These are phyloP conservation scores for Sitophilus oryzae DNA, from an alignment of 1,140 invertebrate genomes.

Conservation along the genomic window DNA sequence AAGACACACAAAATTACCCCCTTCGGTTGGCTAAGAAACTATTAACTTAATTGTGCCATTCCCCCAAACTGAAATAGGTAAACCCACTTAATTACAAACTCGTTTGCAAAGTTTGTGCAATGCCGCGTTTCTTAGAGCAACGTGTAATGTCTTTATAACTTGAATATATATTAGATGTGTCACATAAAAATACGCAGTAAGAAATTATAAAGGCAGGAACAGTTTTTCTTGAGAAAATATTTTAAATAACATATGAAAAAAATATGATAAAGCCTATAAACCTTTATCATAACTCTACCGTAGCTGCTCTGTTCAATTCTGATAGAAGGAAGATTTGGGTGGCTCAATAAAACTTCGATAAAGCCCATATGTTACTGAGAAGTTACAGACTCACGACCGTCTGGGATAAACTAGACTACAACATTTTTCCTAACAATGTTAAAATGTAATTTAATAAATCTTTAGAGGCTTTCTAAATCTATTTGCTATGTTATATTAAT, in stretches of 20 bases:
- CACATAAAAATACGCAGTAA: no score
- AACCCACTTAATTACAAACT: background rate
- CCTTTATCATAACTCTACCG: no score
- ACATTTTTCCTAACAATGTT: background rate
- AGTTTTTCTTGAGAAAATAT: no score
- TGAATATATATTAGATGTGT: no score
- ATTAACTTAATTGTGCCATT: background rate
- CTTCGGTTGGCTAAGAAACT: background rate
- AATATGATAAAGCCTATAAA: no score
- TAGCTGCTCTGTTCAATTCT: no score
- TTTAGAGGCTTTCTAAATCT: no score
- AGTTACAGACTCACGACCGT: background rate
- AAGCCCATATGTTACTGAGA: constrained; percentile 4
- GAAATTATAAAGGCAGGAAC: no score
- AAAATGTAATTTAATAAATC: constrained; percentile 1
- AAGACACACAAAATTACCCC: background rate
- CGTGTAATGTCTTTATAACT: no score
- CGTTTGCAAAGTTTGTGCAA: background rate
- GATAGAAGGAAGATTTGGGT: background rate
- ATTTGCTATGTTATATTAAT: no score
- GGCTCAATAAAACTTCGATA: constrained; percentile 3
- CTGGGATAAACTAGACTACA: constrained; percentile 2
- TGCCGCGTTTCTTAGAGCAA: no score
- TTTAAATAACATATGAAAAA: no score
- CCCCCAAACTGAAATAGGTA: background rate